Base-by-base conservation (phyloP, 2,888 invertebrate species). In the Antitype chi region DNA sequence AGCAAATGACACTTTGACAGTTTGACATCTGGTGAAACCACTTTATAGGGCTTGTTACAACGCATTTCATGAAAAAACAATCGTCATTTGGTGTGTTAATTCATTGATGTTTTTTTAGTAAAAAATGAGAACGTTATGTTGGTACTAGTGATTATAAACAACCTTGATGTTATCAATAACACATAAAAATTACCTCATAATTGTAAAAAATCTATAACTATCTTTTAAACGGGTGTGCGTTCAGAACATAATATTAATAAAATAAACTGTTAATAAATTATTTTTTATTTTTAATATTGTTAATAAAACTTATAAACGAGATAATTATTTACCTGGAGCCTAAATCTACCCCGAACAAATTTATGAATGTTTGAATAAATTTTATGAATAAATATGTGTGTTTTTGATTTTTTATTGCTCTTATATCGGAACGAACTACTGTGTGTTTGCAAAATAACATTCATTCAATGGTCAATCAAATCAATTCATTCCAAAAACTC, bases 401-500 rank as follows among this genome's bases (percentile, higher is more conserved):
- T 17, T 53, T 52, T 1, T 0, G 3, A 9, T 0, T 13, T 13
- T 4, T 11, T 17, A 17, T 25, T 23, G 17, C 20, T 49, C 23
- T 3, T 73, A 15, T 2, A 32, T 68, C 43, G 25, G 67, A 79
- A 79, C 72, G 63, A 8, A 20, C 25, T 63, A 32, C 25, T 49
- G 55, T 55, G 32, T 83, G 25, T 83, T 70, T 82, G 59, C 59
- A 80, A 70, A 59, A 53, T 28, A 59, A 66, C 60, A 72, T 75
- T 81, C 72, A 67, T 72, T 79, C 78, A 63, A 67, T 74, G 74
- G 49, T 57, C 74, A 66, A 76, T 85, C 67, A 85, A 85, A 70
- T 78, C 71, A 81, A 81, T 81, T 85, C 86, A 87, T 89, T 90
- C 87, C 89, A 83, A 83, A 80, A 88, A 69, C 52, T 63, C 25